Base-by-base conservation (phyloP, 2,113 vertebrate species). In the Seriola aureovittata region DNA sequence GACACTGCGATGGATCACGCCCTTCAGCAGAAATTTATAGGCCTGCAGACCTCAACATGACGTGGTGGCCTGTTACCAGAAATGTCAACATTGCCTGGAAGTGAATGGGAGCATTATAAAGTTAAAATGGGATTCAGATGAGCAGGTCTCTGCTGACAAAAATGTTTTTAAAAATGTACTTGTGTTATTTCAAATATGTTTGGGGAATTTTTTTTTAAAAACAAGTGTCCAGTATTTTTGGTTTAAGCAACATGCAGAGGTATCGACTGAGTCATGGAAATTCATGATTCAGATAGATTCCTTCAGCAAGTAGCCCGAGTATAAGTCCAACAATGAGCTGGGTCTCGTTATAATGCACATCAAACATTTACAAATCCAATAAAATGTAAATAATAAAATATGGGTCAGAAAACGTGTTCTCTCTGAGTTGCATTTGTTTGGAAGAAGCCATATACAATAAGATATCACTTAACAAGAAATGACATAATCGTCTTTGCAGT, bases 21-120 rank as follows among this genome's bases (percentile, higher is more conserved):
- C 62, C 82, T 42, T 55, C 85, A 58, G 85, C 74, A 70, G 83
- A 77, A 8, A 89, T 94, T 92, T 94, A 93, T 94, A 87, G 83
- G 67, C 71, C 83, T 34, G 17, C 32, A 57, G 29, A 87, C 69
- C 85, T 85, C 36, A 58, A 75, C 71, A 65, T 94, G 93, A 94
- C 92, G 93, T 71, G 55, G 58, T 44, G 67, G 19, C 50, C 75
- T 48, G 75, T 71, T 75, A 59, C 59, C 81, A 86, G 59, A 79
- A 90, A 76, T 80, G 91, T 93, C 86, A 93, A 93, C 84, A 91
- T 71, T 65, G 59, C 63, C 75, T 81, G 73, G 62, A 77, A 68
- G 66, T 40, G 60, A 23, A 75, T 12, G 36, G 34, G 52, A 2
- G 8, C 38, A 34, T 62, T 11, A 42, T 11, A 71, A 25, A 1